Percentiles rank a stretch among this genome's conserved stretches.
These are phyloP conservation scores for Ptilodon capucinus DNA, from an alignment of 2,888 invertebrate genomes.

Conservation along the genomic window DNA sequence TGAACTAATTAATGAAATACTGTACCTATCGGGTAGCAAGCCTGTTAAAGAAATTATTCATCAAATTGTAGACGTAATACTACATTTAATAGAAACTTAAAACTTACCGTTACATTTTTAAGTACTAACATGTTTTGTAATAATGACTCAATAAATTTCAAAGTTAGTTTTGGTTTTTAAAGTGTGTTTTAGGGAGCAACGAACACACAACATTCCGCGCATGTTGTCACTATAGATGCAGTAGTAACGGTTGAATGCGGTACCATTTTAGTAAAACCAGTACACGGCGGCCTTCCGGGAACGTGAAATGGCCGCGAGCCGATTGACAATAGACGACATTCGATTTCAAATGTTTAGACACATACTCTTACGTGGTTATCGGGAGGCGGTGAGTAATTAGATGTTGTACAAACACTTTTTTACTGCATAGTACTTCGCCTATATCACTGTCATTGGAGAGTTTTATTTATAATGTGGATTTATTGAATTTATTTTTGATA, in stretches of 20 bases:
- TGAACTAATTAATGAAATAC: too few species aligned
- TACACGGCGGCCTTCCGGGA: slow-evolving; percentile 14
- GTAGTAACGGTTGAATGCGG: neutral
- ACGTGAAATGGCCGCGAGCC: slow-evolving; percentile 16
- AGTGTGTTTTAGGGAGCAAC: neutral
- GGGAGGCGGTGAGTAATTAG: neutral
- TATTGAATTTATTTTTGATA: too few species aligned
- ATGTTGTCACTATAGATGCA: neutral
- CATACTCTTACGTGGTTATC: neutral
- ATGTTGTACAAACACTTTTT: too few species aligned
- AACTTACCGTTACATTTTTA: too few species aligned
- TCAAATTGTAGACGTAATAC: too few species aligned
- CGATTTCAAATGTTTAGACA: slow-evolving; percentile 8
- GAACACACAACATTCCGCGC: neutral
- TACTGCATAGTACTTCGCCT: neutral
- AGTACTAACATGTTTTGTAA: too few species aligned
- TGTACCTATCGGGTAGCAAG: too few species aligned
- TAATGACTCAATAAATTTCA: neutral
- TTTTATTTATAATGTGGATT: too few species aligned
- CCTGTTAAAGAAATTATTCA: too few species aligned
- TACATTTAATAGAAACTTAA: too few species aligned
- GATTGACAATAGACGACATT: slow-evolving; percentile 15
- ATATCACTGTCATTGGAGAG: neutral
- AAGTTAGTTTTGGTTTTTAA: neutral
- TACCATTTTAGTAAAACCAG: slow-evolving; percentile 10